phyloP scores from a whole-genome alignment of 1,140 invertebrate species.

The Ylistrum balloti region DNA sequence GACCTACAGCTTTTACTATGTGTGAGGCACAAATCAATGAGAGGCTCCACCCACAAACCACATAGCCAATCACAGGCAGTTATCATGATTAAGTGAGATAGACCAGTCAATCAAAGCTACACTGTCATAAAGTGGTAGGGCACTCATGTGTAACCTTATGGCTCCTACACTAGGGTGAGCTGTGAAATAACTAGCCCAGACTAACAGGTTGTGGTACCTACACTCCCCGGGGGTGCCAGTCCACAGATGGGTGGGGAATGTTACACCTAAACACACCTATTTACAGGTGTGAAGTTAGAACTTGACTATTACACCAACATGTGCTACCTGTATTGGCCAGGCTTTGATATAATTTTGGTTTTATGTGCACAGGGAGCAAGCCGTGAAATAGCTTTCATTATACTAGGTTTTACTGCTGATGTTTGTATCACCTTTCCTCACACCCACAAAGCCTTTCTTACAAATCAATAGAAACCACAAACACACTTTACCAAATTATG shows the following conservation, averaged over 20 bases:
- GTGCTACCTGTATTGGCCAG: neutral
- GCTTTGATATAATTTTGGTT: neutral
- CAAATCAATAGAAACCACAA: neutral
- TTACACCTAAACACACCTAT: neutral
- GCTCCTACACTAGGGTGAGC: neutral
- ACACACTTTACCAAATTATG: neutral
- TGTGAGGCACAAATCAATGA: conserved; percentile 9
- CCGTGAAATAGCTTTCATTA: neutral
- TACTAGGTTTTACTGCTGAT: neutral
- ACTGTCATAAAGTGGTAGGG: neutral
- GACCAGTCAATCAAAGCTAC: neutral
- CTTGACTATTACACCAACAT: neutral
- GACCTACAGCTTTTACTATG: conserved; percentile 21
- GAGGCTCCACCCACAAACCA: neutral
- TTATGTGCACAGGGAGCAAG: conserved; percentile 12
- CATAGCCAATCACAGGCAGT: neutral
- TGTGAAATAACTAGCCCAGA: neutral
- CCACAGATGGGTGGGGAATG: neutral
- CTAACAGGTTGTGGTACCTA: neutral
- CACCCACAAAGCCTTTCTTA: neutral
- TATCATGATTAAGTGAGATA: neutral
- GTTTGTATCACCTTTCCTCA: neutral
- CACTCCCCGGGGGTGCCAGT: neutral
- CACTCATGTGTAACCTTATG: neutral
- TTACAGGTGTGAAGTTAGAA: neutral